Base-by-base conservation (phyloP, 1,140 invertebrate genomes). In the Galendromus occidentalis region DNA sequence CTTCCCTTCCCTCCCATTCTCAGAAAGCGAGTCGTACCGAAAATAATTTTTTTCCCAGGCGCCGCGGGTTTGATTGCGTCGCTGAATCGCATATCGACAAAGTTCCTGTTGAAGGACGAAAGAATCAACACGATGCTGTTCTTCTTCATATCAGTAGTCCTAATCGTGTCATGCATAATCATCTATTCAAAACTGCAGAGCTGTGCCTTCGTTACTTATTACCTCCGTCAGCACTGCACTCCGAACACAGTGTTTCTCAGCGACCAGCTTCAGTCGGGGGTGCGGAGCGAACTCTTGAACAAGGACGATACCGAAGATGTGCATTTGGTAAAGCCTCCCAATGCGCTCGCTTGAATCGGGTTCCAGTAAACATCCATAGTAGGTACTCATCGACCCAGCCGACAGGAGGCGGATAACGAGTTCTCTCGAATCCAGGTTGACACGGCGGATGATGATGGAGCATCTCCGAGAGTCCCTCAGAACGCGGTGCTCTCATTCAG, bases 61-160 rank as follows among this genome's bases (percentile, higher is more conserved):
- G 82, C 86, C 30, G 88, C 88, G 20, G 88, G 88, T 7, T 83
- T 91, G 65, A 82, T 88, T 76, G 85, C 90, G 2, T 91, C 88
- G 12, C 74, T 82, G 1, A 88, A 87, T 74, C 80, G 88, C 25
- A 87, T 91, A 51, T 69, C 88, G 22, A 91, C 88, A 0, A 91
- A 91, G 76, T 75, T 83, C 67, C 67, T 89, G 67, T 76, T 86
- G 39, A 73, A 84, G 72, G 82, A 89, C 74, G 79, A 85, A 71
- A 77, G 82, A 59, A 75, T 83, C 30, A 91, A 88, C 71, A 92
- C 88, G 0, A 82, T 87, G 29, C 82, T 88, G 71, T 92, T 91
- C 76, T 91, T 92, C 72, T 76, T 81, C 17, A 77, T 87, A 17
- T 89, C 87, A 18, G 84, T 86, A 63, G 72, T 82, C 0, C 82